Evolutionary conservation across 1,140 invertebrate species (phyloP).

Genomic region (Hesperophylax magnus): DNA sequence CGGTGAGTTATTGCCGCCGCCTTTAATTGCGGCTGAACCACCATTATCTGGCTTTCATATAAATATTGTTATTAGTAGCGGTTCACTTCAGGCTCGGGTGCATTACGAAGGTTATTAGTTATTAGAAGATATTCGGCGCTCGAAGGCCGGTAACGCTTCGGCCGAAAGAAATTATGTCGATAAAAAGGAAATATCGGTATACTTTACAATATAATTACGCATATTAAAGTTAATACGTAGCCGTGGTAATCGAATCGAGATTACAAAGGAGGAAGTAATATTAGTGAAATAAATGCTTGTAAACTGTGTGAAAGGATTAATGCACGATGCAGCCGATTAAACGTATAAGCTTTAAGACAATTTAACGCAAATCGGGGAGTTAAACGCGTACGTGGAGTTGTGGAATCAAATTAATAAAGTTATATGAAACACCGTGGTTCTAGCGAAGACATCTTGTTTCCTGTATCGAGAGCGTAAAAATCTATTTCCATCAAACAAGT

Average conservation of each 20-base stretch:
- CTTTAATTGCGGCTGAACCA: constrained; percentile 3
- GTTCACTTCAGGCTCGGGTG: background rate
- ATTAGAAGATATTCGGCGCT: constrained; percentile 22
- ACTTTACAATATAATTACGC: constrained; percentile 27
- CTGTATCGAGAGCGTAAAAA: background rate
- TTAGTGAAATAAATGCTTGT: constrained; percentile 18
- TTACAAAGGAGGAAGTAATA: constrained; percentile 19
- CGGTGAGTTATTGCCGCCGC: constrained; percentile 21
- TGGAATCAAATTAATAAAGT: no score
- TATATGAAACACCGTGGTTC: background rate
- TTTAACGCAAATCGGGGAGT: background rate
- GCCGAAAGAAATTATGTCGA: constrained; percentile 9
- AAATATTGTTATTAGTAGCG: constrained; percentile 33
- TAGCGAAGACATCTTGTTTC: constrained; percentile 23
- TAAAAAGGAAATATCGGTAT: background rate
- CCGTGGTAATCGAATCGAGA: constrained; percentile 20
- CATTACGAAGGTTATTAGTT: constrained; percentile 26
- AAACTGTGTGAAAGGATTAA: background rate
- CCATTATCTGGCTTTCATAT: constrained; percentile 7
- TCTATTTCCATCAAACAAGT: constrained; percentile 6
- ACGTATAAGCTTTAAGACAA: background rate
- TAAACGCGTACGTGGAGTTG: no score
- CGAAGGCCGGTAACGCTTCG: constrained; percentile 14
- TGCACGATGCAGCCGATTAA: background rate
- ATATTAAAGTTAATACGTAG: constrained; percentile 34